These are phyloP conservation scores for Axea sp. DNA, from an alignment of 2,888 invertebrate genomes.

Conservation along the genomic window DNA sequence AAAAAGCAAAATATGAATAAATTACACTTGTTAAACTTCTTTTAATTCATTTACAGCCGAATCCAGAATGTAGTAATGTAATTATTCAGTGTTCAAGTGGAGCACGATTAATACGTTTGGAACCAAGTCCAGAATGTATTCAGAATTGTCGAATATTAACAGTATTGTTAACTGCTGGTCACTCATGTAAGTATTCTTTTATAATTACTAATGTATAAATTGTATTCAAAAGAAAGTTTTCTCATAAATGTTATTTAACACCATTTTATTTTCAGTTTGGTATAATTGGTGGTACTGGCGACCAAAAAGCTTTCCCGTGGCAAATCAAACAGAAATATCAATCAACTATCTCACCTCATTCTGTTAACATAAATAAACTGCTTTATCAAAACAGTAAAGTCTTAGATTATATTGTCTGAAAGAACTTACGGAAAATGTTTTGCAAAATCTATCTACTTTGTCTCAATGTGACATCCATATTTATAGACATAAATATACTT, in stretches of 20 bases:
- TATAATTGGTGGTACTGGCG: slow-evolving; percentile 93
- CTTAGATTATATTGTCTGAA: too few species aligned
- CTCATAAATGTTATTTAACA: slow-evolving; percentile 2
- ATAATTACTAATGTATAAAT: too few species aligned
- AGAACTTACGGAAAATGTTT: too few species aligned
- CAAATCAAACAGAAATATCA: slow-evolving; percentile 82
- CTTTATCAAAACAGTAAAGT: too few species aligned
- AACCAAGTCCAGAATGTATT: slow-evolving; percentile 89
- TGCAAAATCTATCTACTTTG: too few species aligned
- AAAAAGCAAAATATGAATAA: too few species aligned
- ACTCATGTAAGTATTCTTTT: slow-evolving; percentile 85
- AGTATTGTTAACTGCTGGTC: slow-evolving; percentile 84
- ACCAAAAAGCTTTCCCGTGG: slow-evolving; percentile 83
- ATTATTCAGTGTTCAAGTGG: slow-evolving; percentile 88
- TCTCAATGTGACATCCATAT: too few species aligned
- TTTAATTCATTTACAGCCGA: slow-evolving; percentile 81
- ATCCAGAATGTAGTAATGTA: slow-evolving; percentile 90
- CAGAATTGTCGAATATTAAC: slow-evolving; percentile 86
- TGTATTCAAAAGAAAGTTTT: neutral
- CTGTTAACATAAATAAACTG: slow-evolving; percentile 80
- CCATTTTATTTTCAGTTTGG: slow-evolving; percentile 82
- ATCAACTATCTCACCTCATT: slow-evolving; percentile 87
- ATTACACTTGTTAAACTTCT: too few species aligned
- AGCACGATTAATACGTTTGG: slow-evolving; percentile 85
- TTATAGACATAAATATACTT: too few species aligned